These are phyloP conservation scores for Nycticebus coucang DNA, from an alignment of 2,113 vertebrate genomes.

Conservation along the genomic window DNA sequence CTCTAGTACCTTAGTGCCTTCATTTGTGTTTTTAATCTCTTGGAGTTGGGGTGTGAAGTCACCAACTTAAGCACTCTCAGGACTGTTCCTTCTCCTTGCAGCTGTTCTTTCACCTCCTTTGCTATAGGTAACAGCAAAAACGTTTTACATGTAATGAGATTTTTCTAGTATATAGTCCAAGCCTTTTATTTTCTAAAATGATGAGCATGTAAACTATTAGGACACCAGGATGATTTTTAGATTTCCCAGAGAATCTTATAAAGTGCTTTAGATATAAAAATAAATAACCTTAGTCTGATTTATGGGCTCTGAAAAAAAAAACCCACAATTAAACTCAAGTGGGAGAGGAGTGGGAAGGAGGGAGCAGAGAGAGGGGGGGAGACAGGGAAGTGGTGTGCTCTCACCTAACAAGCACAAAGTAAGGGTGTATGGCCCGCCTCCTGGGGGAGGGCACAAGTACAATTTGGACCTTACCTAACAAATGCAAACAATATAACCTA, in stretches of 20 bases:
- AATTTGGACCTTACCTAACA: too few species aligned
- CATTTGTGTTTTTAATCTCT: slow-evolving; percentile 26
- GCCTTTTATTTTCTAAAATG: slow-evolving; percentile 46
- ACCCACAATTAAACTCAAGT: too few species aligned
- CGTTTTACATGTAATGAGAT: slow-evolving; percentile 23
- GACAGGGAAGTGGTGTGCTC: too few species aligned
- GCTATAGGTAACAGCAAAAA: not conserved
- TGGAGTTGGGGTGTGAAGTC: not conserved
- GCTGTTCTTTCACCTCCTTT: slow-evolving; percentile 38
- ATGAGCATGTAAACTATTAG: slow-evolving; percentile 21
- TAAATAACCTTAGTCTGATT: slow-evolving; percentile 56
- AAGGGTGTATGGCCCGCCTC: too few species aligned
- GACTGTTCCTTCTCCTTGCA: not conserved
- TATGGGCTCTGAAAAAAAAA: slow-evolving; percentile 7
- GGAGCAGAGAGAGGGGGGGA: too few species aligned
- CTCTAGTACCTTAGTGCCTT: slow-evolving; percentile 23
- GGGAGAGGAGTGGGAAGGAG: too few species aligned
- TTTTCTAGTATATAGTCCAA: slow-evolving; percentile 57
- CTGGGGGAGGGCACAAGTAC: too few species aligned
- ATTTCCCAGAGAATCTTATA: slow-evolving; percentile 55
- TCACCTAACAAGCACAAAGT: too few species aligned
- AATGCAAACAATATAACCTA: too few species aligned
- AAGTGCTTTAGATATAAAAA: slow-evolving; percentile 36
- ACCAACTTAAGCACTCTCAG: not conserved
- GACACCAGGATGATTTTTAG: not conserved